Evolutionary conservation across 1,140 invertebrate species (phyloP).

Genomic region (Leptopilina boulardi): DNA sequence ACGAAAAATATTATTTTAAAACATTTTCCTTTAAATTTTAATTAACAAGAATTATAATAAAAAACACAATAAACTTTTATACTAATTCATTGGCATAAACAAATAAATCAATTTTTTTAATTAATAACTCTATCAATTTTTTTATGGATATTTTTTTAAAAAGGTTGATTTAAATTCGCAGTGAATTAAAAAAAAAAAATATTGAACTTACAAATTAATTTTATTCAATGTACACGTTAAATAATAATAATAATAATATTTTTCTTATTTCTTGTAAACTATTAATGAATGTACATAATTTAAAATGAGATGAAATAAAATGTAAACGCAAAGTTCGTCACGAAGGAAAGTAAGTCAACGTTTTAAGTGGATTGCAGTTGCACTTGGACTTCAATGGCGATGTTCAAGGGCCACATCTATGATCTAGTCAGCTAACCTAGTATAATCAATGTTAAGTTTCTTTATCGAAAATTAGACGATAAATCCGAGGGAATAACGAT

Average conservation of each 20-base stretch:
- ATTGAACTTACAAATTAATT: too few relatives aligned
- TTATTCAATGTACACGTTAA: too few relatives aligned
- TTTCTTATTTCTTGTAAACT: too few relatives aligned
- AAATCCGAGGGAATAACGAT: conserved; percentile 67
- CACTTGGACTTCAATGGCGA: conserved; percentile 46
- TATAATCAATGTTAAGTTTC: conserved; percentile 54
- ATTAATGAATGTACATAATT: neutral
- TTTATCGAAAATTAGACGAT: conserved; percentile 49
- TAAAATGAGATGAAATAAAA: conserved; percentile 2
- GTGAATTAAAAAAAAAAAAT: too few relatives aligned
- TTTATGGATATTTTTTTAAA: too few relatives aligned
- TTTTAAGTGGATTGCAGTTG: conserved; percentile 18
- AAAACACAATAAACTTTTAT: too few relatives aligned
- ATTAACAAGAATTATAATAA: too few relatives aligned
- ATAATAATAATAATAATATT: too few relatives aligned
- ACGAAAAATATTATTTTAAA: neutral
- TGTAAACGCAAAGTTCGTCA: neutral
- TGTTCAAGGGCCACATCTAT: conserved; percentile 55
- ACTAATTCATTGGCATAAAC: too few relatives aligned
- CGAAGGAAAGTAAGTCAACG: conserved; percentile 15
- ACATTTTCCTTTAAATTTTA: neutral
- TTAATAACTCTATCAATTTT: too few relatives aligned
- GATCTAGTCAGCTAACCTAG: conserved; percentile 46
- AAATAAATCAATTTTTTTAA: too few relatives aligned
- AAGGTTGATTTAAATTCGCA: too few relatives aligned